Base-by-base conservation (phyloP, 2,888 invertebrate genomes). In the Stenurella melanura region DNA sequence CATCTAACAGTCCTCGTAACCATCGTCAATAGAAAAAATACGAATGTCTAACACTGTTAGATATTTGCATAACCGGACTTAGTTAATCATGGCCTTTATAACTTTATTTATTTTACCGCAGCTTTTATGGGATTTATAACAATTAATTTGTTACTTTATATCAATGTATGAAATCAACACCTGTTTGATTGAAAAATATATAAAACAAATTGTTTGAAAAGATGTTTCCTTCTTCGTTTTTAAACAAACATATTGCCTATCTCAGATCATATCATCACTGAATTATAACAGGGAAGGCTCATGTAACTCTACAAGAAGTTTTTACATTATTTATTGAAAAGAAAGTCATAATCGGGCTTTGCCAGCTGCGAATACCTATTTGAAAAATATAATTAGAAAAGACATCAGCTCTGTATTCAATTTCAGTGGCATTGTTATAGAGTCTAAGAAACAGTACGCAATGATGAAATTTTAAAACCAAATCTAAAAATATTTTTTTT, bases 11-110 rank as follows among this genome's bases (percentile, higher is more conserved):
- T 50, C 15, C n/a, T 50, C 50, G 15, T 42, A 9, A 34, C 30
- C 30, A 15, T 50, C n/a, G 15, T 2, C 50, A 5, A 15, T 50
- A 50, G 50, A 50, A 50, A 26, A 50, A 50, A 50, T 50, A 50
- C 12, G n/a, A 6, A n/a, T 50, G n/a, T 50, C 15, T 15, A 50
- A 50, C n/a, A 50, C 42, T 50, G 50, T 50, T 50, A 50, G n/a
- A 50, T n/a, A 50, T 50, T 50, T 50, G 50, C 50, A 50, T 50
- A 50, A 50, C 50, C 50, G 50, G 50, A 50, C 50, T 50, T 42
- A 4, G 42, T 3, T n/a, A 50, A 50, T 50, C 50, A 15, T 50
- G 50, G n/a, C n/a, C 50, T 50, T 50, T 50, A 50, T 50, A 50
- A 50, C 50, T 50, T 50, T 50, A 50, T 50, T 50, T 50, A 50